Base-by-base conservation (phyloP, 2,797 vertebrate genomes). In the Petrocephalus sullivani region DNA sequence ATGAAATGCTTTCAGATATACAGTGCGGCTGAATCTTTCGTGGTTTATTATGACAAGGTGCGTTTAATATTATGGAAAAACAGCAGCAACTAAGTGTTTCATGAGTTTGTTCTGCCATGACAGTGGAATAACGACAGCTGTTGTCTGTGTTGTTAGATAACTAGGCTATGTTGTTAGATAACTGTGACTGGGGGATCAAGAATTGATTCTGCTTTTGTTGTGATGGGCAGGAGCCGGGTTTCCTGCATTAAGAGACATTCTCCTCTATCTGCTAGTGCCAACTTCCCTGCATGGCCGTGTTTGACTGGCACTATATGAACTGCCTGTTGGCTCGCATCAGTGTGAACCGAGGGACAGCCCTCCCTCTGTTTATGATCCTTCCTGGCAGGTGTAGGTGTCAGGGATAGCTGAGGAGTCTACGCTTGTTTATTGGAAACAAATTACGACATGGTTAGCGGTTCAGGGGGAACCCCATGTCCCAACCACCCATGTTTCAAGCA, bases 281-380 rank as follows among this genome's bases (percentile, higher is more conserved):
- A 56, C 54, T 83, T 51, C n/a, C 21, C 46, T 54, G 81, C 51
- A 53, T 54, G 19, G 4, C 81, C n/a, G 49, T 54, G 81, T 54
- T 51, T 54, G 81, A 83, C 81, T 49, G 28, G 81, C 81, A 23
- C 81, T 83, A 14, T 60, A 54, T 58, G 14, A 86, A 86, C 33
- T 54, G 53, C 56, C 28, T 53, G 5, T 28, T 85, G 53, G 84
- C 84, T 85, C 28, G 3, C 56, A 86, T 37, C 54, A 58, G 56
- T 0, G 16, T 41, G 9, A 41, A 37, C 53, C 23, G 28, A 41
- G 51, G 33, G 54, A 37, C 23, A 57, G 53, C 51, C 21, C 83
- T 33, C 53, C 83, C 83, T 57, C 83, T 85, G 51, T 85, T 37
- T 57, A 16, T 85, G 8, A 85, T 85, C 21, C 84, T 56, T 58